A percentile compares a stretch with the other conserved stretches of the same genome.
Conservation (phyloP, 2,797 vertebrate species). For the Sebastes taczanowskii region DNA sequence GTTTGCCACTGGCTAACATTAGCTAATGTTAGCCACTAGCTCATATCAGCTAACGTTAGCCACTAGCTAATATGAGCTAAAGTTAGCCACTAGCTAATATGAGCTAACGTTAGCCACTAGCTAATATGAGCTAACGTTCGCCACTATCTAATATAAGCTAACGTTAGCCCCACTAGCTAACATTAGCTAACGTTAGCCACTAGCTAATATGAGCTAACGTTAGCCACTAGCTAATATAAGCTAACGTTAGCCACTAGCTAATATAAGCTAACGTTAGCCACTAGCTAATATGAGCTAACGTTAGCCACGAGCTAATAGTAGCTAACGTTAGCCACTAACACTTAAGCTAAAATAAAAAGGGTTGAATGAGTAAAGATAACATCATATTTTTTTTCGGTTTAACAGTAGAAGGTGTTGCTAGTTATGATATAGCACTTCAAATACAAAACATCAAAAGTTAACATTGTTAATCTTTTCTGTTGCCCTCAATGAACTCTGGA, state of each 20-base stretch:
- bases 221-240: not conserved
- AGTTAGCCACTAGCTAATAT: not conserved
- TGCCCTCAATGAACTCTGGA: slow-evolving; percentile 38
- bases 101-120: slow-evolving; percentile 1
- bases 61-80: not conserved
- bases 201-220: not conserved
- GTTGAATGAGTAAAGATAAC: slow-evolving; percentile 7
- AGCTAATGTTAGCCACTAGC: slow-evolving; percentile 11
- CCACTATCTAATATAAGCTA: slow-evolving; percentile 12
- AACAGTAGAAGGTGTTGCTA: rapidly evolving
- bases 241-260: not conserved
- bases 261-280: not conserved
- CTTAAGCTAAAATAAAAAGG: slow-evolving; percentile 13
- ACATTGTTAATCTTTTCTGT: not conserved
- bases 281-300: not conserved
- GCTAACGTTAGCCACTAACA: slow-evolving; percentile 6
- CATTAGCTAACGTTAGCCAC: not conserved
- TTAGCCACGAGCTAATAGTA: not conserved
- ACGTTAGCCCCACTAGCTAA: not conserved
- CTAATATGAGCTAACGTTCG: not conserved
- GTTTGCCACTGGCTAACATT: not conserved
- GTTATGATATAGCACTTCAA: rapidly evolving
- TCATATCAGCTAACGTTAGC: not conserved
- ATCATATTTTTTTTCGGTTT: not conserved
- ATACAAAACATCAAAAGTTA: not conserved